Base-by-base conservation (phyloP, 2,888 invertebrate species). In the Ephialtes manifestator region DNA sequence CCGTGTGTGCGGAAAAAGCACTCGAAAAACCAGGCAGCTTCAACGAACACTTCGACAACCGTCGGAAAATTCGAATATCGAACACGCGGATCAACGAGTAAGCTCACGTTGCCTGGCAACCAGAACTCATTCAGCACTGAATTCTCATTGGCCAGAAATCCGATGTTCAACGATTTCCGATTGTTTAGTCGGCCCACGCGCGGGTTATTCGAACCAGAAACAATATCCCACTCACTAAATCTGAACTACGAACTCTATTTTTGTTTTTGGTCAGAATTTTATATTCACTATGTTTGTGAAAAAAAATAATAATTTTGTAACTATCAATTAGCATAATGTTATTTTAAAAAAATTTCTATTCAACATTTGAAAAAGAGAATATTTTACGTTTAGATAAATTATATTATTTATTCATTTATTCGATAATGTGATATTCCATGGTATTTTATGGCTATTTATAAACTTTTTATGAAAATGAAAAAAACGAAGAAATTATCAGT, bases 131-230 rank as follows among this genome's bases (percentile, higher is more conserved):
- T 67, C 39, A 55, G 39, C n/a, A 4, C n/a, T 46, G 0, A 15
- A 10, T 39, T 4, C 48, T 43, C 13, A 72, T 72, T 72, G 65
- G 53, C 20, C 2, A 24, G 18, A 71, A 72, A 43, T 80, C 8
- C 48, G 31, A 43, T 28, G 46, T 67, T 74, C 58, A 55, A 55
- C 24, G 28, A 71, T 65, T 20, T 15, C 70, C 63, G 24, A 39
- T 67, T 53, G 31, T 18, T 65, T 28, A 2, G 11, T 53, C 53
- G 51, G 18, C 51, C 43, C 28, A 74, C 55, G 18, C 28, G 79
- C 78, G 79, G 71, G 76, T 28, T 35, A 65, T 67, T 80, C 55
- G 74, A 80, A 68, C 68, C 72, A 35, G n/a, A 4, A 31, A 11
- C 24, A 65, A 63, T 35, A 20, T 39, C 67, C 43, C 11, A 46